phyloP scores from a whole-genome alignment of 1,140 invertebrate species.

The Leptinotarsa undecemlineata region DNA sequence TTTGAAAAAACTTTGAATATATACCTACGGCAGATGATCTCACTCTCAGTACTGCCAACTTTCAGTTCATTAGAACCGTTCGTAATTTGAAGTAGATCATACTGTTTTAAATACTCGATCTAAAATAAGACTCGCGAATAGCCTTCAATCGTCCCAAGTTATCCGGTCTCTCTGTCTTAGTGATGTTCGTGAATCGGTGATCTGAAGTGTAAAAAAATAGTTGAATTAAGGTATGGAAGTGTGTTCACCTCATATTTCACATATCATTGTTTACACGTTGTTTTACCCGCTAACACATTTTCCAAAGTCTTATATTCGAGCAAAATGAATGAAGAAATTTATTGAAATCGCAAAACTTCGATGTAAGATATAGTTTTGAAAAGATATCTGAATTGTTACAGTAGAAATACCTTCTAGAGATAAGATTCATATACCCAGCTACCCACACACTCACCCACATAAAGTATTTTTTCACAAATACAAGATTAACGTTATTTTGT shows the following conservation, averaged over 20 bases:
- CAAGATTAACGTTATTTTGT: no score
- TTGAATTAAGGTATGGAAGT: neutral
- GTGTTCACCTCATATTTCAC: neutral
- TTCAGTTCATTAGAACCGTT: neutral
- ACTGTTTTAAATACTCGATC: slow-evolving; percentile 32
- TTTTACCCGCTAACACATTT: no score
- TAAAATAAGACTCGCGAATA: slow-evolving; percentile 37
- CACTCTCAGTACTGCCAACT: neutral
- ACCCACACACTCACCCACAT: no score
- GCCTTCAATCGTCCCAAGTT: slow-evolving; percentile 31
- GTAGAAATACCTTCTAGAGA: no score
- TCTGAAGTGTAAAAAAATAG: neutral
- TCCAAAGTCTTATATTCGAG: no score
- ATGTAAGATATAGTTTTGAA: no score
- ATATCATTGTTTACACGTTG: no score
- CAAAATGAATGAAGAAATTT: no score
- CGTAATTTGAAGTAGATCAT: slow-evolving; percentile 25
- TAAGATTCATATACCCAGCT: no score
- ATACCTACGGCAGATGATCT: neutral
- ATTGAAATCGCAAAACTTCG: no score
- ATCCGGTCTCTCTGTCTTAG: slow-evolving; percentile 23
- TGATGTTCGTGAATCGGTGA: slow-evolving; percentile 5
- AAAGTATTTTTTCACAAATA: no score
- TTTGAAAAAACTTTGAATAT: neutral
- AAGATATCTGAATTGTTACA: no score